Conservation (phyloP, 2,797 vertebrate species). For the Platalea minor region DNA sequence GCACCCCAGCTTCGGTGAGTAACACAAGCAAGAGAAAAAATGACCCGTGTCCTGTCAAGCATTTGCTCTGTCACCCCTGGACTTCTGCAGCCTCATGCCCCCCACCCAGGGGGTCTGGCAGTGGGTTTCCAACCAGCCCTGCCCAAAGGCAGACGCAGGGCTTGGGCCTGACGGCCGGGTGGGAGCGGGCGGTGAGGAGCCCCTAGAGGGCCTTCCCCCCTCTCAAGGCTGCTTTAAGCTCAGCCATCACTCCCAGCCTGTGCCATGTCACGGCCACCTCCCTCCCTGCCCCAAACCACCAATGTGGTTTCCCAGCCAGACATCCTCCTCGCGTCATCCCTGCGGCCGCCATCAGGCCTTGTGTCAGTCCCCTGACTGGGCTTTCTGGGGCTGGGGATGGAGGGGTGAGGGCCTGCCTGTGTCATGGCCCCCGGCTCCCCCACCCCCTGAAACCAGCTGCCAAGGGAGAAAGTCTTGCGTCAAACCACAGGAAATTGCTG, state of each 20-base stretch:
- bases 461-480: neutral
- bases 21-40: neutral
- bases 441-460: rapidly evolving
- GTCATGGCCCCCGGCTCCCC: neutral
- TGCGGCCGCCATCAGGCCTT: rapidly evolving
- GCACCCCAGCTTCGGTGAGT: neutral
- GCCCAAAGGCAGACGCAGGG: too few relatives aligned
- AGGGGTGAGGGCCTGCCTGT: rapidly evolving
- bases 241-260: rapidly evolving
- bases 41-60: neutral
- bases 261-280: neutral
- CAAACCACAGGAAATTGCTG: neutral
- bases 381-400: rapidly evolving
- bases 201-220: rapidly evolving
- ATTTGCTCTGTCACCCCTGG: neutral
- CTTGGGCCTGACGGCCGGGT: neutral
- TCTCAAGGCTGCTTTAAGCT: neutral
- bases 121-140: neutral
- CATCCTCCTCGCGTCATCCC: neutral
- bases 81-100: neutral
- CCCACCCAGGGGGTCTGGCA: rapidly evolving
- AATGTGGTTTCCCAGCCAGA: neutral
- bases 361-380: neutral
- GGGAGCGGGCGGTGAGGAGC: neutral
- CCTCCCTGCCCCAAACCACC: too few relatives aligned